These are phyloP conservation scores for Pygocentrus nattereri DNA, from an alignment of 2,797 vertebrate species.

Conservation along the genomic window DNA sequence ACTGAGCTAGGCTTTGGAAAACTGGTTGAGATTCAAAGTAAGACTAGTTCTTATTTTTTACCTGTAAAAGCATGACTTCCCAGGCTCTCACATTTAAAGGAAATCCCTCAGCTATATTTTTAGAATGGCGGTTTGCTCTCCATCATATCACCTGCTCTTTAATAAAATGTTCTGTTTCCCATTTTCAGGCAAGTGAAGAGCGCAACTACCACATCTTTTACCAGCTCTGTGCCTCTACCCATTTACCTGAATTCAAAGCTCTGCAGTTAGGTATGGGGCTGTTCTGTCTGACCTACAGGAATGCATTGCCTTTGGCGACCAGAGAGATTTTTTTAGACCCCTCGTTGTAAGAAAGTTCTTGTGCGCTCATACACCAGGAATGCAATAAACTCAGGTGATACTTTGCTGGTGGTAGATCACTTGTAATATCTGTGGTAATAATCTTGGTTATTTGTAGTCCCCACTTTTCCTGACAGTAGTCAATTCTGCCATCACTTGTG, in stretches of 20 bases:
- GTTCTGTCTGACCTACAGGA: background rate
- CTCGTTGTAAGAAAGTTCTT: background rate
- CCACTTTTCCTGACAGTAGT: background rate
- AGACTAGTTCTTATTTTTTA: too few relatives aligned
- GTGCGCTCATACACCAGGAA: background rate
- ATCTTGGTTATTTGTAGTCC: background rate
- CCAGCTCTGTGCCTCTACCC: constrained; percentile 94
- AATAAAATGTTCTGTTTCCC: constrained; percentile 31
- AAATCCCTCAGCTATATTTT: background rate
- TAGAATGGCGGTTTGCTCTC: background rate
- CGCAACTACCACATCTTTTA: constrained; percentile 99
- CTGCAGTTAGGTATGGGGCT: constrained; percentile 86
- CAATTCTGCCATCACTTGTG: background rate
- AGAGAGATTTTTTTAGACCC: background rate
- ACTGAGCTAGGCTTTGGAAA: too few relatives aligned
- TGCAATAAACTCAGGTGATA: too few relatives aligned
- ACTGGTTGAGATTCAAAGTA: too few relatives aligned
- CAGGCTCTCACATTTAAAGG: background rate
- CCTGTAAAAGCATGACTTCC: too few relatives aligned
- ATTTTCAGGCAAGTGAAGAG: constrained; percentile 88
- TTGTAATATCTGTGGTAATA: background rate
- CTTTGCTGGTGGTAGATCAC: background rate
- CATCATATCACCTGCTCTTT: background rate
- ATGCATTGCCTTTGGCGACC: background rate
- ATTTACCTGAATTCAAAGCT: constrained; percentile 90